These are phyloP conservation scores for Buathra laborator DNA, from an alignment of 2,888 invertebrate genomes.

Conservation along the genomic window DNA sequence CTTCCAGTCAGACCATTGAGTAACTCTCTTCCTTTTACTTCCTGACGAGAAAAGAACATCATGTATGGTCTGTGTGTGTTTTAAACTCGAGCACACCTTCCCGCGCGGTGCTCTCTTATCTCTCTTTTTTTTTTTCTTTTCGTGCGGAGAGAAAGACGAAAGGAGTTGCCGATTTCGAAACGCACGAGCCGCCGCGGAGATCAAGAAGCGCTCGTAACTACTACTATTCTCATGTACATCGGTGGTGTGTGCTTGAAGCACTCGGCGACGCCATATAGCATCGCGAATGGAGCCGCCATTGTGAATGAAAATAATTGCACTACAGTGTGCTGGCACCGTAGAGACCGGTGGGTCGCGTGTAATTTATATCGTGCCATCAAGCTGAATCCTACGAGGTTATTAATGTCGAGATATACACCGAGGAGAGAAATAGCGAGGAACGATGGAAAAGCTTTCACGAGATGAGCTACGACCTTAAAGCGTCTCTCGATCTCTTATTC, in stretches of 20 bases:
- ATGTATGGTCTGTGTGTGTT: conserved; percentile 34
- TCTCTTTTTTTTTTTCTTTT: conserved; percentile 11
- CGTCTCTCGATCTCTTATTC: conserved; percentile 59
- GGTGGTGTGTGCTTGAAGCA: neutral
- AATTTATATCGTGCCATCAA: conserved; percentile 74
- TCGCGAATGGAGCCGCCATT: conserved; percentile 72
- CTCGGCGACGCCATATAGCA: neutral
- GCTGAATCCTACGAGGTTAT: conserved; percentile 71
- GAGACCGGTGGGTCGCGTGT: conserved; percentile 72
- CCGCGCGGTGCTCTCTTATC: conserved; percentile 8
- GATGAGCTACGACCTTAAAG: conserved; percentile 58
- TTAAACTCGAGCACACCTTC: conserved; percentile 50
- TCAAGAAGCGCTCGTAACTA: conserved; percentile 49
- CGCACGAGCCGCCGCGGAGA: conserved; percentile 59
- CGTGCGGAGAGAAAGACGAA: conserved; percentile 30
- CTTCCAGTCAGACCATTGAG: conserved; percentile 26
- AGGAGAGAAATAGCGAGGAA: conserved; percentile 54
- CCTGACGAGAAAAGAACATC: conserved; percentile 43
- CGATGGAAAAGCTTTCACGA: conserved; percentile 72
- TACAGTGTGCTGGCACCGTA: conserved; percentile 58
- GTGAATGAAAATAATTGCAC: conserved; percentile 77
- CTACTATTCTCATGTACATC: conserved; percentile 21
- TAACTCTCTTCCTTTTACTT: conserved; percentile 60
- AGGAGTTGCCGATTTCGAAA: conserved; percentile 68
- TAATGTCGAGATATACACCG: conserved; percentile 66